Conservation (phyloP, 2,113 vertebrate genomes). For the Platanista minor region DNA sequence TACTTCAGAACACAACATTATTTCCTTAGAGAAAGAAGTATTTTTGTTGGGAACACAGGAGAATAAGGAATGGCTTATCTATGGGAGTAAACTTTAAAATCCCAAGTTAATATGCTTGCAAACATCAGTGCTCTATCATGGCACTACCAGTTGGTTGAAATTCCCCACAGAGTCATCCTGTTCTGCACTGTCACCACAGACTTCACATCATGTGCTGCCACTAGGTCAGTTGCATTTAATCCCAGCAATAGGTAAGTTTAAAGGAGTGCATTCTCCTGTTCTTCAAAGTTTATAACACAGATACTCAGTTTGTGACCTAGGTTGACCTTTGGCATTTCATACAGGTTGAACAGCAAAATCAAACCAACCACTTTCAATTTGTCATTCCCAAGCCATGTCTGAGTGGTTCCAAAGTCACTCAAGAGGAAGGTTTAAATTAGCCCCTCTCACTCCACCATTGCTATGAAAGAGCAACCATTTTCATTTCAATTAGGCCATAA, state of each 20-base stretch:
- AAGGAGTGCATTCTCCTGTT: conserved; percentile 12
- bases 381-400: conserved; percentile 70
- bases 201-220: neutral
- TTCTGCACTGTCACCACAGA: neutral
- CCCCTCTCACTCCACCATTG: neutral
- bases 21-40: conserved; percentile 45
- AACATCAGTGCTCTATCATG: neutral
- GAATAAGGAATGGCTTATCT: conserved; percentile 12
- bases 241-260: conserved; percentile 50
- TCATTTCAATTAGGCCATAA: conserved; percentile 60
- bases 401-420: conserved; percentile 59
- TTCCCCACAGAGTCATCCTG: neutral
- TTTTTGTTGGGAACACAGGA: conserved; percentile 19
- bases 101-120: conserved; percentile 27
- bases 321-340: conserved; percentile 66
- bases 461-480: conserved; percentile 45
- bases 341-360: conserved; percentile 57
- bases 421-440: conserved; percentile 55
- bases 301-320: conserved; percentile 50
- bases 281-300: conserved; percentile 36
- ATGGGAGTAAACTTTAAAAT: conserved; percentile 21
- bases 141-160: neutral
- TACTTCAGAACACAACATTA: conserved; percentile 38
- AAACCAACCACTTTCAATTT: conserved; percentile 69
- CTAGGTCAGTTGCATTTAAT: conserved; percentile 35